Conservation (phyloP, 1,140 invertebrate genomes). For the Dendrolimus punctatus region DNA sequence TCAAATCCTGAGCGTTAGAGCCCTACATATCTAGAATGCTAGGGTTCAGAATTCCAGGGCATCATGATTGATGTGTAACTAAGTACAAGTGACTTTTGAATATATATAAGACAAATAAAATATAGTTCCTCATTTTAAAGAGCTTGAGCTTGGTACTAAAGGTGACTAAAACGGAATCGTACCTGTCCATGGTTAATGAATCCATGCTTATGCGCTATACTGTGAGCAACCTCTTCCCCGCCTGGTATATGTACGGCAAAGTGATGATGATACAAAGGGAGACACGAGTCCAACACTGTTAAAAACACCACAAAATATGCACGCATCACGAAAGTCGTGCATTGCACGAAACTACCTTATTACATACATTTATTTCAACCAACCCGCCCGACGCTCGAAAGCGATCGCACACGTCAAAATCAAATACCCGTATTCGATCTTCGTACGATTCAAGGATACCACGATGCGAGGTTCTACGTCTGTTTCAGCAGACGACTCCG, state of each 20-base stretch:
- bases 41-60: no score
- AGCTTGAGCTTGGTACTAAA: no score
- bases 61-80: no score
- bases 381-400: not conserved
- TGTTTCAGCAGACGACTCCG: slow-evolving; percentile 21
- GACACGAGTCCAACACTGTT: slow-evolving; percentile 56
- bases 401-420: not conserved
- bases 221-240: slow-evolving; percentile 69
- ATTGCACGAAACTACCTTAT: slow-evolving; percentile 44
- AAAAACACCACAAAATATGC: slow-evolving; percentile 46
- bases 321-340: slow-evolving; percentile 50
- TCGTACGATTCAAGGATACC: not conserved
- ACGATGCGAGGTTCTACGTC: slow-evolving; percentile 18
- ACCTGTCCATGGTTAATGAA: slow-evolving; percentile 79
- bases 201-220: slow-evolving; percentile 74
- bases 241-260: slow-evolving; percentile 77
- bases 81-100: no score
- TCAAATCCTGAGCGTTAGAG: no score
- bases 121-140: no score
- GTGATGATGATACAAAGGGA: slow-evolving; percentile 74
- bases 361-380: slow-evolving; percentile 4
- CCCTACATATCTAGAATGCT: no score
- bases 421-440: not conserved
- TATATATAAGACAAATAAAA: no score
- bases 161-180: slow-evolving; percentile 15